Evolutionary conservation across 2,888 invertebrate species (phyloP), one percentile per base, ranked within the genome.

Genomic region (Uropetala carovei): DNA sequence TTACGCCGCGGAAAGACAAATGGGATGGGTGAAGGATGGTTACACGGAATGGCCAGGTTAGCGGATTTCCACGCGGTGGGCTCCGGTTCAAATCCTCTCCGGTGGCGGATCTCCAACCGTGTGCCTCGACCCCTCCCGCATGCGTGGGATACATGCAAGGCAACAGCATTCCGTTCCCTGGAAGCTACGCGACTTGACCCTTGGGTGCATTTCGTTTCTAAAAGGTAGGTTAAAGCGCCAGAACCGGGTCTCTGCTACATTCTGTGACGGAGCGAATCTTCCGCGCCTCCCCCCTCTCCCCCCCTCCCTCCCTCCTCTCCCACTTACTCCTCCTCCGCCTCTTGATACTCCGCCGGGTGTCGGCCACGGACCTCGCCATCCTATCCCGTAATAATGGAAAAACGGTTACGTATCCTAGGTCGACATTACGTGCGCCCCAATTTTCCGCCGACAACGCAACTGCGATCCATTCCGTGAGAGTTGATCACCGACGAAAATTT

Each of bases 321-420:
- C 27, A 30, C 14, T 22, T 8, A 22, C 30, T 60, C 60, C 86
- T 30, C 27, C 60, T n/a, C n/a, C n/a, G n/a, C n/a, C n/a, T n/a
- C n/a, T n/a, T n/a, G n/a, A n/a, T 16, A 27, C 82, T n/a, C 18
- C 22, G 22, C n/a, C 85, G 59, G 43, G 43, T 43, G 43, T 43
- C 43, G 43, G 43, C 43, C 43, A 43, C 43, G 43, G 43, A 43
- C 43, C 43, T 43, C 43, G 5, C 43, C 43, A 43, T 18, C 60
- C 86, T 60, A 64, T 86, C 27, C 60, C 86, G 86, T 86, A 86
- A 86, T 86, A 86, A 86, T 86, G 60, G 59, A 85, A 82, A 82
- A 85, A 85, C 85, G 58, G 86, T 64, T 22, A 60, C 59, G 60
- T 59, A 86, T 86, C 86, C 60, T 10, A 86, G 14, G 22, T 18